phyloP scores from a whole-genome alignment of 2,113 vertebrate genomes.

The Grantiella picta region DNA sequence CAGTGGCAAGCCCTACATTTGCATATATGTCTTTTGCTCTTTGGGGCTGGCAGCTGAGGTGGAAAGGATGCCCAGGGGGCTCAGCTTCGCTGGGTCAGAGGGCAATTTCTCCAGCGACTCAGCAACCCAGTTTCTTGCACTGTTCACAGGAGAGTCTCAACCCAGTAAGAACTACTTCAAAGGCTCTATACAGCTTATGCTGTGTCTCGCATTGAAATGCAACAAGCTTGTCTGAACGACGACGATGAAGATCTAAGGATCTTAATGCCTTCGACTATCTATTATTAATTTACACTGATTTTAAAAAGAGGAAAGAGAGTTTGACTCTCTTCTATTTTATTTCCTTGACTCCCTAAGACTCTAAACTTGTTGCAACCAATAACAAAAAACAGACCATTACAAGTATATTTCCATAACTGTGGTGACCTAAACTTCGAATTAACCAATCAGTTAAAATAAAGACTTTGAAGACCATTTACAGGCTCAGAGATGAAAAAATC shows the following conservation, averaged over 20 bases:
- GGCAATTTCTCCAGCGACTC: not conserved
- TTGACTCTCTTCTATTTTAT: not conserved
- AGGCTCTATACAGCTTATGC: not conserved
- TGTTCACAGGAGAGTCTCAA: not conserved
- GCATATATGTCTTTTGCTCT: not conserved
- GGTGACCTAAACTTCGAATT: not conserved
- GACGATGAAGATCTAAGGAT: conserved; percentile 13
- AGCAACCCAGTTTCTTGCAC: not conserved
- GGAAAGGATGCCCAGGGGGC: not conserved
- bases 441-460: not conserved
- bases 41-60: not conserved
- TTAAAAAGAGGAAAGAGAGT: not conserved
- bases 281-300: not conserved
- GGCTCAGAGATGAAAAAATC: not conserved
- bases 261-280: not conserved
- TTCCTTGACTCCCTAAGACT: not conserved
- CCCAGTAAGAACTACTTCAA: not conserved
- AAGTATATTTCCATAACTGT: not conserved
- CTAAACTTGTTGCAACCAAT: not conserved
- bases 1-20: not conserved
- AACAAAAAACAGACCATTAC: not conserved
- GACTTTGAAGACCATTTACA: not conserved
- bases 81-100: not conserved
- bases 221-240: not conserved
- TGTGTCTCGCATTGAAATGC: not conserved